phyloP scores from a whole-genome alignment of 2,888 invertebrate genomes.

The Amphimallon solstitiale region DNA sequence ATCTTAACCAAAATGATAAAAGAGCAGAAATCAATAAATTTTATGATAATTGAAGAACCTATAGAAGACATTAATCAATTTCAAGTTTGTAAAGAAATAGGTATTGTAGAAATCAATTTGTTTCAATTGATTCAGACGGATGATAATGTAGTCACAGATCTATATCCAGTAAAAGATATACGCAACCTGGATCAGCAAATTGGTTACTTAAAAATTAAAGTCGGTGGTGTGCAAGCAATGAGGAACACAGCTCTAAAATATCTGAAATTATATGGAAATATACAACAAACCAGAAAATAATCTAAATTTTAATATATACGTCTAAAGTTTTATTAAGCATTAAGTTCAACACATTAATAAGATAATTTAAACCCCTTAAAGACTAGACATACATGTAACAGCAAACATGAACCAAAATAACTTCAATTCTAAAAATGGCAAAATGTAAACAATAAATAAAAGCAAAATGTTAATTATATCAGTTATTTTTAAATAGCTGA shows the following conservation, averaged over 20 bases:
- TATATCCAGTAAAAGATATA: slow-evolving; percentile 44
- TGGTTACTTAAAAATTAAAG: slow-evolving; percentile 47
- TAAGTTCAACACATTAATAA: too few relatives aligned
- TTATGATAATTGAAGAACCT: slow-evolving; percentile 50
- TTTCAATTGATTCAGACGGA: slow-evolving; percentile 48
- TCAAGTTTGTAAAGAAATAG: slow-evolving; percentile 48
- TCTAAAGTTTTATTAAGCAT: too few relatives aligned
- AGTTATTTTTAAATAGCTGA: too few relatives aligned
- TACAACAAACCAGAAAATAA: too few relatives aligned
- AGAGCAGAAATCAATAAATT: slow-evolving; percentile 45
- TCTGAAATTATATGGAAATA: too few relatives aligned
- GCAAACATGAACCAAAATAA: too few relatives aligned
- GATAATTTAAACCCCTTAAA: too few relatives aligned
- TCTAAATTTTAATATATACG: too few relatives aligned
- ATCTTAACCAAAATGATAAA: slow-evolving; percentile 47
- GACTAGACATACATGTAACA: too few relatives aligned
- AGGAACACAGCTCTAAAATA: slow-evolving; percentile 46
- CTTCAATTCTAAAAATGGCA: too few relatives aligned
- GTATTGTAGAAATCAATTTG: slow-evolving; percentile 43
- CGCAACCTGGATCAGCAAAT: slow-evolving; percentile 39
- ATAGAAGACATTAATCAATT: slow-evolving; percentile 32
- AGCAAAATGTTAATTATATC: too few relatives aligned
- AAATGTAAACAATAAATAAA: too few relatives aligned
- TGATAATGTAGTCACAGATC: slow-evolving; percentile 41
- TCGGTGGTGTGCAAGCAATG: slow-evolving; percentile 50